Conservation (phyloP, 2,797 vertebrate species). For the Sebastes diaconus region DNA sequence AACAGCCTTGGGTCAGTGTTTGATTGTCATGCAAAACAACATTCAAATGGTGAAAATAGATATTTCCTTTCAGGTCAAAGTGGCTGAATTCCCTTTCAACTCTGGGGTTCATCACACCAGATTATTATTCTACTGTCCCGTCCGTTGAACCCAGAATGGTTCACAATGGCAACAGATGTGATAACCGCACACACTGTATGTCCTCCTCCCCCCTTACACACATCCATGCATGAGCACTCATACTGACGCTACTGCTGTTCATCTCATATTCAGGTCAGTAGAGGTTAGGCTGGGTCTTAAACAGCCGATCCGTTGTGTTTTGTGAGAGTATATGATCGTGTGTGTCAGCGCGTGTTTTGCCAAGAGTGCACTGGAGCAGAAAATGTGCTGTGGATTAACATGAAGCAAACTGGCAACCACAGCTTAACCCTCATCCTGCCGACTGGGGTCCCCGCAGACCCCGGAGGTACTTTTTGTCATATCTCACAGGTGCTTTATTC, state of each 20-base stretch:
- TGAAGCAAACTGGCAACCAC: constrained; percentile 52
- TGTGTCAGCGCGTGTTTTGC: constrained; percentile 21
- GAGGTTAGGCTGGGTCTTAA: constrained; percentile 57
- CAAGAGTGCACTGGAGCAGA: constrained; percentile 57
- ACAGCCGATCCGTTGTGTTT: constrained; percentile 43
- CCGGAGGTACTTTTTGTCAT: too few species aligned
- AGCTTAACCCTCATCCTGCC: constrained; percentile 2
- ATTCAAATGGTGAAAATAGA: neutral
- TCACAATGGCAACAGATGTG: constrained; percentile 42
- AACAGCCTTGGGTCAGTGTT: constrained; percentile 4
- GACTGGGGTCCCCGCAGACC: too few species aligned
- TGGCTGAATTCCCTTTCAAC: neutral
- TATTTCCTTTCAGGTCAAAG: neutral
- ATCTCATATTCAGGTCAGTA: constrained; percentile 74
- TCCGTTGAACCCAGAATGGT: neutral
- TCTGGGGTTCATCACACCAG: neutral
- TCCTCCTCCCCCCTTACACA: neutral
- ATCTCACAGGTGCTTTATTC: too few species aligned
- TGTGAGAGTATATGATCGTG: constrained; percentile 1
- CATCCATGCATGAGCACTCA: neutral
- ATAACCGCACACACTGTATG: constrained; percentile 14
- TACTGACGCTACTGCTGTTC: constrained; percentile 42
- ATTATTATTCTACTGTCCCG: constrained; percentile 5
- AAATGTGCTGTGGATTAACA: constrained; percentile 69
- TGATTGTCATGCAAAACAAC: constrained; percentile 5